These are phyloP conservation scores for Scopus umbretta DNA, from an alignment of 2,113 vertebrate genomes.

Conservation along the genomic window DNA sequence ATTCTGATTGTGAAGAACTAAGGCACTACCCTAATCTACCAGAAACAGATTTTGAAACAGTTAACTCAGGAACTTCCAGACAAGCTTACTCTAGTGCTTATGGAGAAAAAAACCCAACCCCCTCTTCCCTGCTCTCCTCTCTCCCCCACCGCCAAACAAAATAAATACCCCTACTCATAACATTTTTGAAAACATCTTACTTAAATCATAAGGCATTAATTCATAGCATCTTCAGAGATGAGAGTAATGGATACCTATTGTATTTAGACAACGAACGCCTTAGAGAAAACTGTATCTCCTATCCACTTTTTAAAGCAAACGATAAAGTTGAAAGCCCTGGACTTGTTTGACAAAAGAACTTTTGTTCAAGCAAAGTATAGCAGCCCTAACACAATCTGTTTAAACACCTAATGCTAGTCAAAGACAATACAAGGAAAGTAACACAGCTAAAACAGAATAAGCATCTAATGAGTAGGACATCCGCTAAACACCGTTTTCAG, in stretches of 20 bases:
- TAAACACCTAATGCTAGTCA: background rate
- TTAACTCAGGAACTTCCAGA: background rate
- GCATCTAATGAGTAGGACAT: background rate
- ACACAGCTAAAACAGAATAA: background rate
- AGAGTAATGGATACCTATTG: background rate
- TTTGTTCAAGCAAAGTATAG: background rate
- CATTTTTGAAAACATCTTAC: background rate
- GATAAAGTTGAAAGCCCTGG: background rate
- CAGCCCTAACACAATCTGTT: background rate
- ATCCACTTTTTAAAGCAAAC: background rate
- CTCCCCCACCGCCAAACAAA: background rate
- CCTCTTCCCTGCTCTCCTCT: background rate
- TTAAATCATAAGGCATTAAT: background rate
- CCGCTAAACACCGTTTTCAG: background rate
- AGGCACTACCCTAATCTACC: background rate
- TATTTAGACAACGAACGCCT: background rate
- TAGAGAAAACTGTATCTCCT: background rate
- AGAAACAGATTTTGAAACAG: background rate
- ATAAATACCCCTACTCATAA: background rate
- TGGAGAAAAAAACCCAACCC: rapidly evolving
- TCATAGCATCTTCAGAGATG: background rate
- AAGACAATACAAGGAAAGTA: constrained; percentile 32
- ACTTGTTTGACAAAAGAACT: background rate
- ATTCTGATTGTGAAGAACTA: background rate
- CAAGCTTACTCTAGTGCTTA: background rate